phyloP scores from a whole-genome alignment of 1,140 invertebrate genomes.

The Drosophila tani region DNA sequence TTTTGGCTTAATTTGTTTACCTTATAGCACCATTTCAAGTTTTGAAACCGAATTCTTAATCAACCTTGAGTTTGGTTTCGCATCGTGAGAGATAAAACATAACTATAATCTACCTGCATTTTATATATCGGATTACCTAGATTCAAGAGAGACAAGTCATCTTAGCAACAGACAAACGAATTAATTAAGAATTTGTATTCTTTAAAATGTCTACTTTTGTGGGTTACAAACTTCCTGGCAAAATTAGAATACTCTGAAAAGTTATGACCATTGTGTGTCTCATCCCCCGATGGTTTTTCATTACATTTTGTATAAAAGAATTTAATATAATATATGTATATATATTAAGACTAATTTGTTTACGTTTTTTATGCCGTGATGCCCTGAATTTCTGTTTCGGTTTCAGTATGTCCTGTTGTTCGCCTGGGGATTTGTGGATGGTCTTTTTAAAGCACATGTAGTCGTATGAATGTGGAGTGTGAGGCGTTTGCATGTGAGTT shows the following conservation, averaged over 20 bases:
- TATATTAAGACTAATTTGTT: constrained; percentile 52
- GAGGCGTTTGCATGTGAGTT: constrained; percentile 5
- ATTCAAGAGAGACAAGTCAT: too few species aligned
- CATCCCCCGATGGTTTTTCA: not conserved
- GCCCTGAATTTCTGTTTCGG: constrained; percentile 2
- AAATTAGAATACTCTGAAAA: not conserved
- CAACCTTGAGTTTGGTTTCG: too few species aligned
- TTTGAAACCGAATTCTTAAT: too few species aligned
- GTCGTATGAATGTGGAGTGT: constrained; percentile 10
- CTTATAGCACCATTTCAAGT: too few species aligned
- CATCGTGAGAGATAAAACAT: too few species aligned
- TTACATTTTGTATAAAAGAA: constrained; percentile 26
- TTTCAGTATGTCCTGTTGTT: constrained; percentile 40
- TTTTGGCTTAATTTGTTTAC: too few species aligned
- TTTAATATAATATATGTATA: constrained; percentile 53
- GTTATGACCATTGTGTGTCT: not conserved
- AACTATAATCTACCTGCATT: too few species aligned
- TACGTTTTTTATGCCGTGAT: not conserved
- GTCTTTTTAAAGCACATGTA: constrained; percentile 5
- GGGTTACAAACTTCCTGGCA: not conserved
- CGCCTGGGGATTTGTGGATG: constrained; percentile 41
- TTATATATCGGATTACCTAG: too few species aligned
- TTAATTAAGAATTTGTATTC: not conserved
- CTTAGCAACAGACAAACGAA: too few species aligned
- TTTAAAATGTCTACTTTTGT: too few species aligned